Evolutionary conservation across 35 echinoderm and acorn worm species (phyloP), one percentile per base, ranked within the genome.

Genomic region (Lytechinus variegatus): DNA sequence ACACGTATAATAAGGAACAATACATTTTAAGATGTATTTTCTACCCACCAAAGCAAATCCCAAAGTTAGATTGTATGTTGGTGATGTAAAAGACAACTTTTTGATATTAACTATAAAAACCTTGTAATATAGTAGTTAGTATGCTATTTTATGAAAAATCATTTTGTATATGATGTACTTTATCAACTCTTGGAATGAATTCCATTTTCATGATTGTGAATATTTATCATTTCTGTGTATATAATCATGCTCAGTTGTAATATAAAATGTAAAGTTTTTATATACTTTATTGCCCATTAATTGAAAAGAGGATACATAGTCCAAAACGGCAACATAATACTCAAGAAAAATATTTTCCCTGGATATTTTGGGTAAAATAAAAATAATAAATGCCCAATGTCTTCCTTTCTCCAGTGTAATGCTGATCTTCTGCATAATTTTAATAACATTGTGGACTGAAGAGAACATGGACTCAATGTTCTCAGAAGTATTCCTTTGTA

Each of bases 241-340:
- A 79, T 79, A 79, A 79, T 79, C 66, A 79, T 79, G 66, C 66
- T 79, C 66, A n/a, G n/a, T 19, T 79, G 66, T 79, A 79, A 79
- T 79, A 8, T 79, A 79, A 79, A 79, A 24, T 79, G 19, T 79
- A n/a, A 44, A 44, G 33, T 44, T 44, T 44, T 44, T 44, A 44
- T 44, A 44, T 44, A 44, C 33, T 44, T 44, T 44, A 44, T 44
- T 44, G 33, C 33, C 33, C 33, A 44, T 44, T 44, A 44, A 44
- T 44, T 44, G 33, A 44, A 44, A 44, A 44, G 33, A 44, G 33
- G 33, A 44, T 1, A 44, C 33, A 44, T 44, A 2, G 33, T 44
- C 33, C 2, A 44, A 44, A 44, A 44, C 33, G 33, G 33, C 33
- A 44, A 44, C 33, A 44, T 44, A 44, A 44, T 56, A 71, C n/a